phyloP scores from a whole-genome alignment of 2,797 vertebrate genomes.

The Siniperca obscura region DNA sequence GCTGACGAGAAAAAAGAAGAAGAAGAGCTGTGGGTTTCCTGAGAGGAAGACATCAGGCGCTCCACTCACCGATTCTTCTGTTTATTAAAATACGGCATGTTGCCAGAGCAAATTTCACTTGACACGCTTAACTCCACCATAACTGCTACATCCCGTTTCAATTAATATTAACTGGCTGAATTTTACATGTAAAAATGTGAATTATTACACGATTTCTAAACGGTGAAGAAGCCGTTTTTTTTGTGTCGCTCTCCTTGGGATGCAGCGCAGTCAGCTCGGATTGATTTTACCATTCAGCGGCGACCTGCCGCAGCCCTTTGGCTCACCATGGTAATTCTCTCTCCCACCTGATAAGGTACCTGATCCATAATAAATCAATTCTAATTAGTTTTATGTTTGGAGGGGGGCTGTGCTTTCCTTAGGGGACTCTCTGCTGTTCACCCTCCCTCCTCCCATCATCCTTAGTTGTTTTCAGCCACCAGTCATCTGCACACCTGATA shows the following conservation, averaged over 20 bases:
- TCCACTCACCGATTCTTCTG: conserved; percentile 20
- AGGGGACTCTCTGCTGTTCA: conserved; percentile 66
- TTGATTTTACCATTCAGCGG: conserved; percentile 93
- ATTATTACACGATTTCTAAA: background rate
- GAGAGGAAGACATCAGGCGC: conserved; percentile 6
- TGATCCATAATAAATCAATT: conserved; percentile 97
- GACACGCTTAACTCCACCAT: background rate
- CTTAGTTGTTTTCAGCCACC: conserved; percentile 56
- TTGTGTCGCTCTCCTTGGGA: conserved; percentile 31
- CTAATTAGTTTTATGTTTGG: conserved; percentile 90
- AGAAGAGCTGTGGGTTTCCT: background rate
- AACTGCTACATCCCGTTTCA: background rate
- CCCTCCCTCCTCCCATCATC: conserved; percentile 26
- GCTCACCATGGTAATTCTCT: conserved; percentile 90
- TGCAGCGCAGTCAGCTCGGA: conserved; percentile 84
- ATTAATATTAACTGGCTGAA: background rate
- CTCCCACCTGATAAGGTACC: conserved; percentile 93
- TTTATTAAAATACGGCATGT: conserved; percentile 15
- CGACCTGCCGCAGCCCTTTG: conserved; percentile 88
- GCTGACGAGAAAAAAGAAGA: background rate
- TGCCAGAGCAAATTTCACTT: background rate
- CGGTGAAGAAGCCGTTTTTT: background rate
- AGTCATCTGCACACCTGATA: conserved; percentile 77
- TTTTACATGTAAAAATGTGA: background rate
- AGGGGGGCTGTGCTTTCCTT: conserved; percentile 64